These are phyloP conservation scores for Datnioides undecimradiatus DNA, from an alignment of 2,113 vertebrate genomes.

Conservation along the genomic window DNA sequence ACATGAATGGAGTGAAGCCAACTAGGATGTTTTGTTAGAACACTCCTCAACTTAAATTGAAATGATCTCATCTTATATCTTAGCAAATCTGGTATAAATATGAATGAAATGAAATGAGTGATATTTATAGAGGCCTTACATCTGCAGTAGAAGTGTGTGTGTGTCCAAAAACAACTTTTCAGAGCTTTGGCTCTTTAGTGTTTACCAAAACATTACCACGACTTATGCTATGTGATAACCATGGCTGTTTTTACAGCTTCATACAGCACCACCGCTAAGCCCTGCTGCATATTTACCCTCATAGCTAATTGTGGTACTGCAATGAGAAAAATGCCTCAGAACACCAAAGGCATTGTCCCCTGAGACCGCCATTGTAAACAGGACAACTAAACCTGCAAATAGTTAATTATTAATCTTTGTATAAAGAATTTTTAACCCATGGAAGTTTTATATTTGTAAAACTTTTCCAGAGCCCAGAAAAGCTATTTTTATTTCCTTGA, in stretches of 20 bases:
- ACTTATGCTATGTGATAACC: constrained; percentile 11
- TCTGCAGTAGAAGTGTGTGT: neutral
- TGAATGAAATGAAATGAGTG: neutral
- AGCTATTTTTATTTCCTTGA: neutral
- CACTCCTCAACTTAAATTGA: neutral
- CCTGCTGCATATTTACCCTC: neutral
- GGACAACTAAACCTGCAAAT: neutral
- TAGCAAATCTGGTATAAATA: constrained; percentile 1
- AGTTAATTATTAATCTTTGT: neutral
- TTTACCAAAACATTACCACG: neutral
- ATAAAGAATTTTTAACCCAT: neutral
- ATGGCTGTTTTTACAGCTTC: constrained; percentile 25
- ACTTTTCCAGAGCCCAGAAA: neutral
- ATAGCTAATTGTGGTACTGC: neutral
- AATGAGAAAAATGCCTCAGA: neutral
- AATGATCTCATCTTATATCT: neutral
- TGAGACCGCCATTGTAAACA: neutral
- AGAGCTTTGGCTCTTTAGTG: neutral
- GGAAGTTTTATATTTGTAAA: neutral
- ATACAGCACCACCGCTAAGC: too few species aligned
- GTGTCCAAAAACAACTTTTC: neutral
- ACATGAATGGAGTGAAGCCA: neutral
- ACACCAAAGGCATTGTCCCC: neutral
- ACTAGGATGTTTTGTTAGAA: neutral
- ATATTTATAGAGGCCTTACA: constrained; percentile 30